phyloP scores from a whole-genome alignment of 2,888 invertebrate genomes.

The Cecidostiba fungosa region DNA sequence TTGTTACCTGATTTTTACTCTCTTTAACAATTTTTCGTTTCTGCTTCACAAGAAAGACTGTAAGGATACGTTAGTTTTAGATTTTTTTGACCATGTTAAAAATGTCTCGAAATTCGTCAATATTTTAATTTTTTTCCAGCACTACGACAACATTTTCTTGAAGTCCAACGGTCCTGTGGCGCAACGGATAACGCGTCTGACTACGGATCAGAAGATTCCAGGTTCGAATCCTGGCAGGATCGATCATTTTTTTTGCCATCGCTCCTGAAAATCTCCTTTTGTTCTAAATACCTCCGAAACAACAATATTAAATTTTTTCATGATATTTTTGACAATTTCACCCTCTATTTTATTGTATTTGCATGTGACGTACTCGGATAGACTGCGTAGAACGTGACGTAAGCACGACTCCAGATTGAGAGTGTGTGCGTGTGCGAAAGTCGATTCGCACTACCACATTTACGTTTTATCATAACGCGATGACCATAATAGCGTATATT shows the following conservation, averaged over 20 bases:
- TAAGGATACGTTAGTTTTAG: background rate
- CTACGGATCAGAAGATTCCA: conserved; percentile 87
- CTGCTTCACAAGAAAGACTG: no score
- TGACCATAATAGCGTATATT: no score
- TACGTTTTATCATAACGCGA: no score
- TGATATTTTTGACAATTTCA: background rate
- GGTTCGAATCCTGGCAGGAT: conserved; percentile 78
- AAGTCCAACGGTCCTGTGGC: conserved; percentile 72
- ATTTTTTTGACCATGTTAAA: background rate
- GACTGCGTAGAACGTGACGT: no score
- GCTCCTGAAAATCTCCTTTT: background rate
- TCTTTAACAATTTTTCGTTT: no score
- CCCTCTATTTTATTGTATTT: background rate
- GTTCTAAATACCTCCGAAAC: background rate
- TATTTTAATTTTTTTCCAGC: background rate
- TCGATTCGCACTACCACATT: no score
- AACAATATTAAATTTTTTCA: background rate
- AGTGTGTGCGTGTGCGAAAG: no score
- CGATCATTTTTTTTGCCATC: conserved; percentile 68
- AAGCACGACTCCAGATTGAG: no score
- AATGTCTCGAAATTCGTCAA: background rate
- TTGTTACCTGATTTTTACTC: no score
- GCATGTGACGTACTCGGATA: background rate
- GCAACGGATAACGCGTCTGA: conserved; percentile 85
- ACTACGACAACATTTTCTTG: background rate